Evolutionary conservation across 2,888 invertebrate genomes (phyloP), one percentile per base, ranked within the genome.

Genomic region (Coleophora flavipennella): DNA sequence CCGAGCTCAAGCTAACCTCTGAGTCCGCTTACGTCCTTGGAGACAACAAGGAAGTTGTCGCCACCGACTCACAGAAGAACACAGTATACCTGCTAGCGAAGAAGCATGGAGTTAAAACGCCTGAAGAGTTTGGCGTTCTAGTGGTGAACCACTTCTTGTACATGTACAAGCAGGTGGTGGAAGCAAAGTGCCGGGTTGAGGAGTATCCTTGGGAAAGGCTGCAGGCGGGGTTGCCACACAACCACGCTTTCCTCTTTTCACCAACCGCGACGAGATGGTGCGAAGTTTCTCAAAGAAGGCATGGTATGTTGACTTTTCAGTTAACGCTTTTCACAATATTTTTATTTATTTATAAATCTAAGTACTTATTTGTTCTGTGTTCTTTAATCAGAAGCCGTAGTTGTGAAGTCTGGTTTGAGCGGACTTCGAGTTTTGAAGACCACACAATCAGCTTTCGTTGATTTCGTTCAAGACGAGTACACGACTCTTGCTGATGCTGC

Each of bases 61-160:
- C 93, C 9, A 93, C 93, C 1, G 93, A 93, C 60, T 91, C 92
- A 0, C 93, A 93, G 66, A 93, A 93, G 74, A 94, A 94, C 62
- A 93, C 92, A 1, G 90, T 93, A 29, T 93, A 92, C 62, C 70
- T 93, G 31, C 67, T 93, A 50, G 93, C 93, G 7, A 93, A 92
- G 62, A 91, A 92, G 57, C 85, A 91, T 61, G 93, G 93, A 36
- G 88, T 93, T 26, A 89, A 89, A 52, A 90, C 90, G 20, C 92
- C 92, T 0, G 94, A 94, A 67, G 90, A 90, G 55, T 94, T 93
- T 63, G 93, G 89, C 1, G 78, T 92, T 13, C 71, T 91, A n/a
- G 84, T 93, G 12, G 89, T 90, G 55, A 87, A 88, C 41, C 93
- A 93, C 66, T 93, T 93, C 58, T 75, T 93, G 36, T 88, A 87